Percentiles rank a stretch among this genome's conserved stretches.
Conservation (phyloP, 1,140 invertebrate species). For the Ptiloglossa arizonensis region DNA sequence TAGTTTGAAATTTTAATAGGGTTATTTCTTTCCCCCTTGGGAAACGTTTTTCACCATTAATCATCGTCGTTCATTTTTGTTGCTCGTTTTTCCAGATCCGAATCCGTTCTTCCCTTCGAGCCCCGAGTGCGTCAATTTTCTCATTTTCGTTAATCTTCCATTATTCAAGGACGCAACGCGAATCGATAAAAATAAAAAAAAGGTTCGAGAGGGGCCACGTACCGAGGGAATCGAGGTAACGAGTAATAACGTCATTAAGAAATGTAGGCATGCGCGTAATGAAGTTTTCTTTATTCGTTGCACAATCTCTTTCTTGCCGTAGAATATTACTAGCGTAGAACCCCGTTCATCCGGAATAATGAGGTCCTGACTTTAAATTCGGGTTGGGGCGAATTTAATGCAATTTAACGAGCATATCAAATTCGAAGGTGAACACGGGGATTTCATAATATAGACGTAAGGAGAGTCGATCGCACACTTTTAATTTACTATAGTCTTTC, state of each 20-base stretch:
- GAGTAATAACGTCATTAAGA: constrained; percentile 15
- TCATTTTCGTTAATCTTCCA: not conserved
- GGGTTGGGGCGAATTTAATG: too few species aligned
- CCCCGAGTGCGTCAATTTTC: not conserved
- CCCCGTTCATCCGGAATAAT: not conserved
- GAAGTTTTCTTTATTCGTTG: not conserved
- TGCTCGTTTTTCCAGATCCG: too few species aligned
- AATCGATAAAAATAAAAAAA: not conserved
- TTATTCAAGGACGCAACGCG: not conserved
- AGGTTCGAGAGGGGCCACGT: too few species aligned
- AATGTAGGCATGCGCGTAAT: not conserved
- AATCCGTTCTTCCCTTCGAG: not conserved
- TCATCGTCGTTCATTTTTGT: not conserved
- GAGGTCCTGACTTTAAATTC: not conserved
- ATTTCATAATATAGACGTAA: too few species aligned
- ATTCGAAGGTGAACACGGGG: too few species aligned
- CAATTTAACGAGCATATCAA: too few species aligned
- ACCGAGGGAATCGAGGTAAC: not conserved
- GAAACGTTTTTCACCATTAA: too few species aligned
- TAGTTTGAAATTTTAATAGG: too few species aligned
- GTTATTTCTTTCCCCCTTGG: too few species aligned
- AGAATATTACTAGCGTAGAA: constrained; percentile 11
- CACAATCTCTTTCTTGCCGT: not conserved
- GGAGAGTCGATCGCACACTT: too few species aligned
- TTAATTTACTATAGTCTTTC: too few species aligned